Evolutionary conservation across 2,888 invertebrate genomes (phyloP).

Genomic region (Heteropelma amictum): DNA sequence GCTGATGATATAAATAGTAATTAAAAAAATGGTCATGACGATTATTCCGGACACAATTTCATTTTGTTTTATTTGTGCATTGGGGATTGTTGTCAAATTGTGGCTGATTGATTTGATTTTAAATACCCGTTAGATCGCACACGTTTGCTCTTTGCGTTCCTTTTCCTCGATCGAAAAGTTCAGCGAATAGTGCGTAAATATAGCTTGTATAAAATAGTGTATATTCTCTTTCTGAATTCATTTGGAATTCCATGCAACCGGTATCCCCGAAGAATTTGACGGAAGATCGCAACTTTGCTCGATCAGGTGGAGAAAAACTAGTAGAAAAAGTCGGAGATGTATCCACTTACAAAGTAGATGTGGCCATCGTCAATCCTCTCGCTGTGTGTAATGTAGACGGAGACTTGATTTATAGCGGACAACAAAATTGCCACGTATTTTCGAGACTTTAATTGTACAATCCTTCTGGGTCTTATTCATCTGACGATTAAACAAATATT

Average conservation of each 20-base stretch:
- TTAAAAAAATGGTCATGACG: too few relatives aligned
- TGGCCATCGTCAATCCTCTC: neutral
- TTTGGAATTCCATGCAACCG: slow-evolving; percentile 40
- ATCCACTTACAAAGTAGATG: slow-evolving; percentile 49
- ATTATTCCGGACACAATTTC: too few relatives aligned
- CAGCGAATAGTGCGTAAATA: neutral
- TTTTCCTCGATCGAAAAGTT: neutral
- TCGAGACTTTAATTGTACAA: neutral
- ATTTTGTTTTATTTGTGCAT: too few relatives aligned
- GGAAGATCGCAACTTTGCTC: slow-evolving; percentile 35
- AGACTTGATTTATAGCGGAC: too few relatives aligned
- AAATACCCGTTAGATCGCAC: neutral
- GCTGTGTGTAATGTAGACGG: neutral
- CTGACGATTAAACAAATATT: too few relatives aligned
- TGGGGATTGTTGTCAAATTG: too few relatives aligned
- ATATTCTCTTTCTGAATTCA: slow-evolving; percentile 34
- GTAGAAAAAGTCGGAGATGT: slow-evolving; percentile 29
- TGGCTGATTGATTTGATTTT: neutral
- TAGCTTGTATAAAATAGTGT: too few relatives aligned
- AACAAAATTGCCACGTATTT: slow-evolving; percentile 1
- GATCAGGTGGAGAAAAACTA: neutral
- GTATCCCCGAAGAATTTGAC: neutral
- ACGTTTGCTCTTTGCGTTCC: neutral
- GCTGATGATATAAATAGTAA: too few relatives aligned
- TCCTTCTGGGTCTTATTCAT: neutral